Evolutionary conservation across 2,113 vertebrate species (phyloP), one percentile per base, ranked within the genome.

Genomic region (Rutilus rutilus): DNA sequence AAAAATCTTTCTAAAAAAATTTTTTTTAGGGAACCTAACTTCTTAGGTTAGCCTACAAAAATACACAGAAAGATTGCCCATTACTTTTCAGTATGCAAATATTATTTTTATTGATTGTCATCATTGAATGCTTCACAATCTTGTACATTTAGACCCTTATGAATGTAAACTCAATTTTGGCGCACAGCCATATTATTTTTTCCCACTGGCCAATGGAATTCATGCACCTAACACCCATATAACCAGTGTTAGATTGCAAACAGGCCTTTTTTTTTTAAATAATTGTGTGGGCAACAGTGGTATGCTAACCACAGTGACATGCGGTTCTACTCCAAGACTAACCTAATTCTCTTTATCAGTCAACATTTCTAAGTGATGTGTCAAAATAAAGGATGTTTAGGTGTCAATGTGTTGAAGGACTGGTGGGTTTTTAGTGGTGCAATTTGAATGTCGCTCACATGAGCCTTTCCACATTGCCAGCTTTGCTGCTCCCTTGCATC

Each of bases 341-440:
- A 71, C 50, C 78, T 50, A 64, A 64, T 76, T 78, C 54, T 80
- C 64, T 27, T 62, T 71, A 78, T 85, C 64, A 59, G 4, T 77
- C 39, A 62, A 54, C 25, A 12, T 27, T 71, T 11, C 75, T 45
- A 15, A 6, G 78, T 27, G 39, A 62, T 79, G 59, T 81, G 78
- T 47, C n/a, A 81, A 47, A 81, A 64, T 23, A 62, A 79, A 60
- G 7, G 12, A 62, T 36, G 0, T 80, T 10, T 64, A 47, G 36
- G 78, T 80, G 36, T 27, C 4, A 64, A 2, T 17, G 39, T 65
- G 36, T 64, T 80, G 62, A 80, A 80, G 36, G n/a, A 8, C 36
- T 64, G 15, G 78, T 15, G 23, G 12, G 12, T 62, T 79, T 11
- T 9, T 19, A 47, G 9, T 1, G 2, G 17, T 15, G 25, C 30